Evolutionary conservation across 1,140 invertebrate species (phyloP).

Genomic region (Littorina saxatilis): DNA sequence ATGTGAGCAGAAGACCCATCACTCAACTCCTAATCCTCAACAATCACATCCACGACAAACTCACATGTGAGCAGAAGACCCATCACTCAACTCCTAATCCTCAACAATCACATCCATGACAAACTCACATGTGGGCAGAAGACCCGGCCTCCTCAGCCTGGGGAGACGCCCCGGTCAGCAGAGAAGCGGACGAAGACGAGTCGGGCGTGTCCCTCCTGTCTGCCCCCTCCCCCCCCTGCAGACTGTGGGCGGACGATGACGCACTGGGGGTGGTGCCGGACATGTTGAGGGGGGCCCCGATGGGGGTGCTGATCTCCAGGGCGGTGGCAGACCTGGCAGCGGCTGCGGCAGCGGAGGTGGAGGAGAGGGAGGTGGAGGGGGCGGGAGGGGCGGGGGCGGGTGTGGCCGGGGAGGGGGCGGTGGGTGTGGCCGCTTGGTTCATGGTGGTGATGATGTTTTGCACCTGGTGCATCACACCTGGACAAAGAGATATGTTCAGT

Average conservation of each 20-base stretch:
- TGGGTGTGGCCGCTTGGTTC: constrained; percentile 26
- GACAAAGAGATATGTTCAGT: constrained; percentile 22
- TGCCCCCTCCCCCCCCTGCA: constrained; percentile 38
- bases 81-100: constrained; percentile 13
- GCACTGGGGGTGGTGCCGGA: constrained; percentile 38
- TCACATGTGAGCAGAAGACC: constrained; percentile 77
- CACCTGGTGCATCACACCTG: constrained; percentile 90
- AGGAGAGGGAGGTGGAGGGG: constrained; percentile 19
- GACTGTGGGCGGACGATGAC: constrained; percentile 49
- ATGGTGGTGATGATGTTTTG: constrained; percentile 81
- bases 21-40: too few relatives aligned
- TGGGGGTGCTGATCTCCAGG: constrained; percentile 57
- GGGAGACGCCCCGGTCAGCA: constrained; percentile 31
- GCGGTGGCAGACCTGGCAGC: constrained; percentile 46
- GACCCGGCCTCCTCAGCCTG: constrained; percentile 69
- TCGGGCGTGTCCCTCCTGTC: constrained; percentile 45
- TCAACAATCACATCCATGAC: too few relatives aligned
- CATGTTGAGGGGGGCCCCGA: constrained; percentile 27
- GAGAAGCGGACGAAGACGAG: constrained; percentile 31
- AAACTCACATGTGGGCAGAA: constrained; percentile 77
- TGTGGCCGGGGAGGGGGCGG: constrained; percentile 28
- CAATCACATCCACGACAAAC: too few relatives aligned
- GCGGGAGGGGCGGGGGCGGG: constrained; percentile 45
- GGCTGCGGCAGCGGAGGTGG: constrained; percentile 3
- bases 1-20: not conserved